Percentiles rank a stretch among this genome's conserved stretches.
Conservation (phyloP, 2,797 vertebrate genomes). For the Thamnophis elegans region DNA sequence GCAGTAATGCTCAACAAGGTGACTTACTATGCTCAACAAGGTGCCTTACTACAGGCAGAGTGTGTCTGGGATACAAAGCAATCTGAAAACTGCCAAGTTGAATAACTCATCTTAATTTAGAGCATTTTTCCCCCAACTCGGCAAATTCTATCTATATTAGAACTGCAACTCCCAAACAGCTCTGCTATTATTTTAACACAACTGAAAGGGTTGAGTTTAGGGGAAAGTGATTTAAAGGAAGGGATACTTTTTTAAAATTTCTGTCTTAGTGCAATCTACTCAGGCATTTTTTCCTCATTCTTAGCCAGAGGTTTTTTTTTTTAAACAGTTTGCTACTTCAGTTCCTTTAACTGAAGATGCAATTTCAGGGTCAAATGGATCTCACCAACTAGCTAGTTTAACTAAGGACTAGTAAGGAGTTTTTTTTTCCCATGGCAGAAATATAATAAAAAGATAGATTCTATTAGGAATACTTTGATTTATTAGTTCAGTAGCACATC, state of each 20-base stretch:
- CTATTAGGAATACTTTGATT: neutral
- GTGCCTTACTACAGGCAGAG: neutral
- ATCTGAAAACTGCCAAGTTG: neutral
- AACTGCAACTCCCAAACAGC: neutral
- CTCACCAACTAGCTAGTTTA: neutral
- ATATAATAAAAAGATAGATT: neutral
- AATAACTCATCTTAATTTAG: neutral
- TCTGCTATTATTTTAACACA: neutral
- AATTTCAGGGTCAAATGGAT: neutral
- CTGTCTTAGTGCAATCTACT: neutral
- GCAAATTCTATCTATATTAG: neutral
- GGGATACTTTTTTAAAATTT: neutral
- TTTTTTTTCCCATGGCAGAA: neutral
- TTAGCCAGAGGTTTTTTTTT: neutral
- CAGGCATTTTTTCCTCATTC: neutral
- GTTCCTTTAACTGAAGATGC: neutral
- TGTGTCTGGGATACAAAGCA: neutral
- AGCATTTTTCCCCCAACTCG: neutral
- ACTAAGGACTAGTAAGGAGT: neutral
- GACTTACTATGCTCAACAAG: neutral
- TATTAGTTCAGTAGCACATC: neutral
- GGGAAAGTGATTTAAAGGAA: neutral
- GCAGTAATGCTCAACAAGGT: neutral
- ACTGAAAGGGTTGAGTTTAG: neutral
- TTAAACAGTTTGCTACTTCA: neutral